A percentile compares a stretch with the other conserved stretches of the same genome.
Evolutionary conservation across 2,888 invertebrate species (phyloP).

Genomic region (Quadroppia sp.): DNA sequence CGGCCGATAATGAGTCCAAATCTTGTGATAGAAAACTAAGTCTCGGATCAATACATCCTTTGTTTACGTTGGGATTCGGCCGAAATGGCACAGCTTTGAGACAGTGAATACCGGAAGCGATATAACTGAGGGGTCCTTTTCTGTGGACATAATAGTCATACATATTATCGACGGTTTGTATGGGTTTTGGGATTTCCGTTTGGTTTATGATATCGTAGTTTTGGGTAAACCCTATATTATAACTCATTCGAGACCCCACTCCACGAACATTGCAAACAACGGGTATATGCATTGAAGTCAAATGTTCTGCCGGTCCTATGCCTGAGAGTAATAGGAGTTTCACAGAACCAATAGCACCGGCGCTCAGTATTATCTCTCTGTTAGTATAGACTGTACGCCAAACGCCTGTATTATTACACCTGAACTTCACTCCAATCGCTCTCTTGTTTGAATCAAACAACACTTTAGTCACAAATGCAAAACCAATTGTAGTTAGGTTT

Average conservation of each 20-base stretch:
- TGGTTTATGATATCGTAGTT: not conserved
- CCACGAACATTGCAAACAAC: not conserved
- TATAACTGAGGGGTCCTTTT: not conserved
- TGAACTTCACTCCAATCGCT: slow-evolving; percentile 26
- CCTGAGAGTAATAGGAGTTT: not conserved
- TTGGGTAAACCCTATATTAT: not conserved
- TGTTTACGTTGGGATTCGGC: not conserved
- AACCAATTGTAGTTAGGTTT: not conserved
- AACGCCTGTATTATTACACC: not conserved
- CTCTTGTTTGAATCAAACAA: not conserved
- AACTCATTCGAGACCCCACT: not conserved
- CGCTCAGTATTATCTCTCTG: not conserved
- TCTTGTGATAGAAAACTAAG: not conserved
- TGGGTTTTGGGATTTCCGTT: not conserved
- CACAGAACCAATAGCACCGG: slow-evolving; percentile 11
- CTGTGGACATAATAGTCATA: not conserved
- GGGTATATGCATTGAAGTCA: not conserved
- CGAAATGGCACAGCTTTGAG: not conserved
- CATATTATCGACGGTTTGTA: not conserved
- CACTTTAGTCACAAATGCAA: not conserved
- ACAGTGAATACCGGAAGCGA: not conserved
- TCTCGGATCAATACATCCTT: not conserved
- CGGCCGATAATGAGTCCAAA: too few species aligned
- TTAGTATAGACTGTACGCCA: not conserved
- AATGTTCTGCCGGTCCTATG: not conserved